Evolutionary conservation across 2,113 vertebrate genomes (phyloP).

Genomic region (crab-eating macaque (Macaca fascicularis)): T2T-MFA8v1.1 NC_088388.1:115289001-115289500

Average conservation of each 20-base stretch:
- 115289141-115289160: neutral
- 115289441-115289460: too few relatives aligned
- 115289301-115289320: constrained; percentile 48
- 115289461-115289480: neutral
- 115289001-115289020: neutral
- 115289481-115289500: neutral
- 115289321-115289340: constrained; percentile 58
- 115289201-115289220: constrained; percentile 21
- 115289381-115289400: neutral
- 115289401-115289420: neutral
- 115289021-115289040: neutral
- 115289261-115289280: constrained; percentile 67
- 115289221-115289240: constrained; percentile 40
- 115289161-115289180: neutral
- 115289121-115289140: neutral
- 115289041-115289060: neutral
- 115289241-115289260: constrained; percentile 27
- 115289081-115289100: neutral
- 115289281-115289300: neutral
- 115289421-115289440: neutral
- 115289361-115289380: constrained; percentile 56
- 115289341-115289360: constrained; percentile 40
- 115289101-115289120: neutral
- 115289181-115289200: neutral
- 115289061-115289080: neutral